Percentiles rank a stretch among this genome's conserved stretches.
phyloP scores from a whole-genome alignment of 2,113 vertebrate species.

The Sander vitreus region DNA sequence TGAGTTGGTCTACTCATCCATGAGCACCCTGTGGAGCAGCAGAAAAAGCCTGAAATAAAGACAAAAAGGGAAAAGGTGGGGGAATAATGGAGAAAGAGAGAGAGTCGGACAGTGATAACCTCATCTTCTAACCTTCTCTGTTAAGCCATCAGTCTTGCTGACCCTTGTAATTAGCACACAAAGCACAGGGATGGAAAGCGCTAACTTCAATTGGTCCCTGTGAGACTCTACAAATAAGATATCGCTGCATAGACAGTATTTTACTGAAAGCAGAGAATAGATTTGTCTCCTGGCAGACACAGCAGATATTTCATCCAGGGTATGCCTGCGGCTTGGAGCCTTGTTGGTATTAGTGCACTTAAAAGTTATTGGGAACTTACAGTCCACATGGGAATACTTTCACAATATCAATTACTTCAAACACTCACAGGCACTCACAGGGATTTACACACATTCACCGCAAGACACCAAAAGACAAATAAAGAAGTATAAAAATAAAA shows the following conservation, averaged over 20 bases:
- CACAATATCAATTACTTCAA: conserved; percentile 68
- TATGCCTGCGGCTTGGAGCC: conserved; percentile 71
- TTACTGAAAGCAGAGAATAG: conserved; percentile 79
- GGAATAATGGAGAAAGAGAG: background rate
- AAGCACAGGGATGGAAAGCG: conserved; percentile 72
- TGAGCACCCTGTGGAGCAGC: conserved; percentile 26
- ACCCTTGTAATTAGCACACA: conserved; percentile 84
- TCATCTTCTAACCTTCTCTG: conserved; percentile 71
- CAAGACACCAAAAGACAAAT: conserved; percentile 23
- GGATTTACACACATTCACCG: conserved; percentile 43
- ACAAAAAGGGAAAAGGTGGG: conserved; percentile 12
- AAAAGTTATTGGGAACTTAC: conserved; percentile 77
- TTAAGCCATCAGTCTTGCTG: conserved; percentile 82
- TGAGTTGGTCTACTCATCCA: conserved; percentile 29
- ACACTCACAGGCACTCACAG: conserved; percentile 36
- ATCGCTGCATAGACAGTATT: conserved; percentile 83
- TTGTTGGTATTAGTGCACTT: conserved; percentile 74
- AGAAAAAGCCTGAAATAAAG: conserved; percentile 30
- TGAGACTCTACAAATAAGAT: conserved; percentile 82
- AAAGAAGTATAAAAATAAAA: too few relatives aligned
- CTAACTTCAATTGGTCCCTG: conserved; percentile 81
- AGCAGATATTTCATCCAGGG: conserved; percentile 80
- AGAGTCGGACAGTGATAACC: conserved; percentile 56
- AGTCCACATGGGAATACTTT: conserved; percentile 70
- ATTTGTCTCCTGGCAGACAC: conserved; percentile 82